Evolutionary conservation across 2,888 invertebrate species (phyloP), one percentile per base, ranked within the genome.

Genomic region (Drosophila dives): DNA sequence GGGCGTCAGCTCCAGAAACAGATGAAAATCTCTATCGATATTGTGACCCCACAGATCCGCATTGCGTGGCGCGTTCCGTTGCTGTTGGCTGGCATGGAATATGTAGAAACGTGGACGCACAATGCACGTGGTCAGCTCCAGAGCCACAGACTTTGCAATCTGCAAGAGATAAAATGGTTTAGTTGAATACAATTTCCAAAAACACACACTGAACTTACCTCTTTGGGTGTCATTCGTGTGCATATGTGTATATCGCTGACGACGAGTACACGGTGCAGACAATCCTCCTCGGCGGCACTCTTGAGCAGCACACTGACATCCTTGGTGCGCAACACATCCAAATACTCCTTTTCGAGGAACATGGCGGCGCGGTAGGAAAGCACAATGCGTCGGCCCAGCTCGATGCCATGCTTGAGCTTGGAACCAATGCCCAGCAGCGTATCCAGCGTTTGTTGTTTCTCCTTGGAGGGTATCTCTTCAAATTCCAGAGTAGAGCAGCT

Each of bases 211-310:
- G 23, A 45, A 45, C 23, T 2, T 45, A 94, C 93, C 90, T 94
- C 93, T 50, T 93, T 91, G 51, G 93, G 93, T 1, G 93, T 93
- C 92, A 95, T 94, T 63, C 94, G 94, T 59, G 94, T 95, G 3
- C 95, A 94, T 3, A 92, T 91, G 71, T 95, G 93, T 70, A 95
- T 94, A 86, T 95, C 95, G 74, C 94, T 94, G n/a, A 95, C 94
- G 1, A 95, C 94, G 75, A 95, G 93, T 45, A 95, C 86, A 81
- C 95, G 95, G 80, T 94, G 94, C 63, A 93, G 91, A 68, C 94
- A 94, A 80, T 94, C 93, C 50, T 94, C 94, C 15, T 94, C 92
- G 15, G 94, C 93, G 12, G 94, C 94, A 64, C 94, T 94, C 78
- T 94, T 94, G 17, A 95, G 87, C 67, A 95, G 91, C 68, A 93